A percentile compares a stretch with the other conserved stretches of the same genome.
phyloP scores from a whole-genome alignment of 2,113 vertebrate genomes.

The Gymnocephalus cernua region DNA sequence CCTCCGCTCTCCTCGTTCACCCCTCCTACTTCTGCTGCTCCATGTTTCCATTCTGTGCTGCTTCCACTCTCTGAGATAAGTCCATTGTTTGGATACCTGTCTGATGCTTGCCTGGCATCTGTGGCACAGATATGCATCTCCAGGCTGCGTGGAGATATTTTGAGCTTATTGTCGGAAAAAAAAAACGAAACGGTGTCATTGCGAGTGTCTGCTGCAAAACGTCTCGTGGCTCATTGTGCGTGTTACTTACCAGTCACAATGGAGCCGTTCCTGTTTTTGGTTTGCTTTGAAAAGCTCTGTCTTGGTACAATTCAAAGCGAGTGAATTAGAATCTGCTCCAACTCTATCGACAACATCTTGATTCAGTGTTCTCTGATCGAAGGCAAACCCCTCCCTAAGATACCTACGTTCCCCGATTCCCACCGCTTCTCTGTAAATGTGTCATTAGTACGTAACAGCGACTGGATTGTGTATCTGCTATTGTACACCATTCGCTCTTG shows the following conservation, averaged over 20 bases:
- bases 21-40: conserved; percentile 44
- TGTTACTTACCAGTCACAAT: conserved; percentile 52
- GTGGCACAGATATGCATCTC: conserved; percentile 54
- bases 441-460: conserved; percentile 1
- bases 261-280: conserved; percentile 51
- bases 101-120: conserved; percentile 54
- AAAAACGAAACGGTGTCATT: conserved; percentile 29
- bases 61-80: conserved; percentile 56
- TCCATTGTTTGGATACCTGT: conserved; percentile 75
- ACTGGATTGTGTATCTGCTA: conserved; percentile 13
- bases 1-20: conserved; percentile 30
- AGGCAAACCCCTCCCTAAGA: conserved; percentile 33
- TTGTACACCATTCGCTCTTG: background rate
- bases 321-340: conserved; percentile 36
- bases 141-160: conserved; percentile 43
- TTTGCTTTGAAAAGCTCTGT: conserved; percentile 52
- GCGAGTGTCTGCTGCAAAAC: conserved; percentile 48
- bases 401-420: background rate
- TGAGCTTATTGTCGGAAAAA: conserved; percentile 34
- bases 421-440: conserved; percentile 10
- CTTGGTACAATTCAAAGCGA: conserved; percentile 42
- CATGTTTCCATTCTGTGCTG: conserved; percentile 43
- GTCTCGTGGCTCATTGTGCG: conserved; percentile 53
- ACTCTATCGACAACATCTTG: conserved; percentile 49
- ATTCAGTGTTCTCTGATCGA: conserved; percentile 23